Evolutionary conservation across 2,113 vertebrate genomes (phyloP).

Genomic region (Brachypodius melanocephalos): DNA sequence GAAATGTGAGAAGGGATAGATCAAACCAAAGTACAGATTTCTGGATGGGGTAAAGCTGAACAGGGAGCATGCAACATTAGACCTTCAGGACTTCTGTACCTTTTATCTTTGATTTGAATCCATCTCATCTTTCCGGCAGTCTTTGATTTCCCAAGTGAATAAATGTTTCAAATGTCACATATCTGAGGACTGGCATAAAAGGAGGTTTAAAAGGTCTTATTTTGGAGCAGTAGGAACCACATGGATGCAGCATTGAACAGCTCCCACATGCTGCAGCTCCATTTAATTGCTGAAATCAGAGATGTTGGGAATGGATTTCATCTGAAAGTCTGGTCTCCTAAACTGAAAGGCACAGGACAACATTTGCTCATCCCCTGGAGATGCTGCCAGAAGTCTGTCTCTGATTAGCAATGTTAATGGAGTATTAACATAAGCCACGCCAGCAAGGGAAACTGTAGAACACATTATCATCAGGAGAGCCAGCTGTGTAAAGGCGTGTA

Average conservation of each 20-base stretch:
- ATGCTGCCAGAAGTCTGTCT: slow-evolving; percentile 63
- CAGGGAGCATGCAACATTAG: background rate
- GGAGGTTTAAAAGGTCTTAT: slow-evolving; percentile 18
- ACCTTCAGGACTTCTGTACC: slow-evolving; percentile 26
- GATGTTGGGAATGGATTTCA: slow-evolving; percentile 52
- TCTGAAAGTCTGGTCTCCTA: slow-evolving; percentile 62
- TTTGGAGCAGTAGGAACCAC: slow-evolving; percentile 22
- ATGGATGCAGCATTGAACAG: slow-evolving; percentile 35
- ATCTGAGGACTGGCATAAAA: slow-evolving; percentile 13
- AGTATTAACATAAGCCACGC: slow-evolving; percentile 64
- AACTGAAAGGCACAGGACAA: slow-evolving; percentile 63
- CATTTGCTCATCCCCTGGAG: slow-evolving; percentile 62
- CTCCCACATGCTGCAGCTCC: slow-evolving; percentile 53
- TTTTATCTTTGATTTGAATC: slow-evolving; percentile 44
- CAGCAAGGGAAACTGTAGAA: slow-evolving; percentile 64
- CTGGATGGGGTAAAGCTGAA: background rate
- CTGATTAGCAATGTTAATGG: slow-evolving; percentile 69
- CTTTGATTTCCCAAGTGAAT: slow-evolving; percentile 56
- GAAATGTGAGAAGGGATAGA: background rate
- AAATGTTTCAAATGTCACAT: slow-evolving; percentile 47
- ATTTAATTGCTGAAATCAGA: slow-evolving; percentile 66
- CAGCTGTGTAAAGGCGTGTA: slow-evolving; percentile 57
- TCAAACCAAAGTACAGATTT: background rate
- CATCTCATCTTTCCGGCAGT: slow-evolving; percentile 20
- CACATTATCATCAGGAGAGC: slow-evolving; percentile 61